These are phyloP conservation scores for Pinctada fucata DNA, from an alignment of 2,888 invertebrate species.

Conservation along the genomic window DNA sequence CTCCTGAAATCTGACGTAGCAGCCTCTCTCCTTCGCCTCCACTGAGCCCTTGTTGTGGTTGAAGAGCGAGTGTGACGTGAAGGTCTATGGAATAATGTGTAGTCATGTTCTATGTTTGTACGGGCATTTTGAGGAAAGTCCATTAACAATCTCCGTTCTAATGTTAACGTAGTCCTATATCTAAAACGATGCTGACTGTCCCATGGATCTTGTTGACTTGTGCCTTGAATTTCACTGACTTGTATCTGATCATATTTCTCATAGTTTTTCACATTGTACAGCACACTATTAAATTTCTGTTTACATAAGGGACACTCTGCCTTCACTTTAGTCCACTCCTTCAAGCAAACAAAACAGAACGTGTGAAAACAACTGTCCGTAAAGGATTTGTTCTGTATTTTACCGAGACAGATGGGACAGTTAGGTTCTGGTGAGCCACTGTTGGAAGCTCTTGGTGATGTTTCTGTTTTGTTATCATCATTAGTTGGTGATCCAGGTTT, in stretches of 20 bases:
- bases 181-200: constrained; percentile 66
- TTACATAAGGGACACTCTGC: constrained; percentile 90
- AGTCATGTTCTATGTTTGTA: constrained; percentile 46
- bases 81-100: constrained; percentile 48
- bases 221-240: constrained; percentile 42
- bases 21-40: constrained; percentile 44
- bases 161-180: constrained; percentile 74
- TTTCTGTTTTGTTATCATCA: neutral
- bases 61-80: constrained; percentile 41
- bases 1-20: constrained; percentile 79
- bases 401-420: constrained; percentile 94
- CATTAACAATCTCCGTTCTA: constrained; percentile 58
- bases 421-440: constrained; percentile 78
- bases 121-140: constrained; percentile 19
- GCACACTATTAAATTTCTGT: constrained; percentile 91
- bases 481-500: neutral
- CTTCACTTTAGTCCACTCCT: constrained; percentile 97
- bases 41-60: constrained; percentile 34
- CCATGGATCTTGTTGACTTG: constrained; percentile 41
- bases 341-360: constrained; percentile 94
- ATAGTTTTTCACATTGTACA: constrained; percentile 92
- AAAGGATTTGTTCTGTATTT: constrained; percentile 91
- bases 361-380: constrained; percentile 95
- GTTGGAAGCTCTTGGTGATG: constrained; percentile 29
- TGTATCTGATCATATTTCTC: constrained; percentile 92